Evolutionary conservation across 2,113 vertebrate species (phyloP).

Genomic region (Pogonocichla stellata): DNA sequence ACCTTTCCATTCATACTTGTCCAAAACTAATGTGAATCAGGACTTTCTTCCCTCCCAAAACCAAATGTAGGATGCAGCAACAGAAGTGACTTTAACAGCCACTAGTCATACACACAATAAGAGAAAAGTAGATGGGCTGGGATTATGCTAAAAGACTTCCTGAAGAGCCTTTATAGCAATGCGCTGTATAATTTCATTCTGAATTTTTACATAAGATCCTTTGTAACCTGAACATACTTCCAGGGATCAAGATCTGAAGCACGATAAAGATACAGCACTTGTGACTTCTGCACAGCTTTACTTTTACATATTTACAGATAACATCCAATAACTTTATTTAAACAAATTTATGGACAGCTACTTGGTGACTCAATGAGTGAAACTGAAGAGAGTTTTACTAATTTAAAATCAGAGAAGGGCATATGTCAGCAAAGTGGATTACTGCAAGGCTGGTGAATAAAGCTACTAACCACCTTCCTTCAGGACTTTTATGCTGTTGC

Average conservation of each 20-base stretch:
- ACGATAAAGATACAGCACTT: not conserved
- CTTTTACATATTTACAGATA: not conserved
- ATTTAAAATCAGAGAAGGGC: not conserved
- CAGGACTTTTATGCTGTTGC: not conserved
- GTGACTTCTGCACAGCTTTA: not conserved
- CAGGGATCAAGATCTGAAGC: not conserved
- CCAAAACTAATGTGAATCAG: not conserved
- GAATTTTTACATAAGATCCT: not conserved
- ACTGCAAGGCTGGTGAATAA: not conserved
- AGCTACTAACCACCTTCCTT: not conserved
- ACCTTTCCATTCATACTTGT: not conserved
- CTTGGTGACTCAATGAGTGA: not conserved
- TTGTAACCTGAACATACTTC: not conserved
- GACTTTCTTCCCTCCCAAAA: not conserved
- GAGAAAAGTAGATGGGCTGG: not conserved
- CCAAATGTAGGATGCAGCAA: not conserved
- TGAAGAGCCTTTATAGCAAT: not conserved
- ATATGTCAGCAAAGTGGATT: not conserved
- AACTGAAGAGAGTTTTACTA: not conserved
- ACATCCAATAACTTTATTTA: not conserved
- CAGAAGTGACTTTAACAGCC: not conserved
- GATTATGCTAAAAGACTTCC: not conserved
- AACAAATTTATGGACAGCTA: not conserved
- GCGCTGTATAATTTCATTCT: not conserved
- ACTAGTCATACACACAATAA: not conserved